Percentiles rank a stretch among this genome's conserved stretches.
Conservation (phyloP, 2,797 vertebrate genomes). For the Apodemus agrarius region DNA sequence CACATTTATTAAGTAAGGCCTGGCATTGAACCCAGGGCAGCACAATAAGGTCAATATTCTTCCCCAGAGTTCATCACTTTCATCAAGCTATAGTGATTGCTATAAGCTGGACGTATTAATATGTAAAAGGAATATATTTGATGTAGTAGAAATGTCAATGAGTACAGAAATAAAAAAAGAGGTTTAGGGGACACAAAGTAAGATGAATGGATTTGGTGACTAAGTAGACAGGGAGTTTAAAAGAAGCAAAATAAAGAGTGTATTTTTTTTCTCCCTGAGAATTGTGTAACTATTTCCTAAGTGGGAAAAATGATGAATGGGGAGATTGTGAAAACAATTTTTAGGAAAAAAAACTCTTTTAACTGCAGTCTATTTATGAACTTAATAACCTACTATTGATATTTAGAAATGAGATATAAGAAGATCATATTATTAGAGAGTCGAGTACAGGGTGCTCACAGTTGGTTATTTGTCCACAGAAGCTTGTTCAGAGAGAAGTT, state of each 20-base stretch:
- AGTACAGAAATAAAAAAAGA: background rate
- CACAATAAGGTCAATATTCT: background rate
- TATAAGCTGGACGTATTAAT: background rate
- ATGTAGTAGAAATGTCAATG: background rate
- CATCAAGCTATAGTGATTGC: background rate
- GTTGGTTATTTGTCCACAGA: background rate
- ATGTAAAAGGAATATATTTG: background rate
- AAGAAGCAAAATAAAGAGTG: background rate
- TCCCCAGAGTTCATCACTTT: too few relatives aligned
- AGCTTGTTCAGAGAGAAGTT: background rate
- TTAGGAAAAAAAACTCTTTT: background rate
- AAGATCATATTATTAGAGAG: background rate
- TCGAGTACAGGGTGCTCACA: too few relatives aligned
- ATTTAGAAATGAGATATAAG: background rate
- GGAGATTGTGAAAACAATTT: background rate
- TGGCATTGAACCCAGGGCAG: background rate
- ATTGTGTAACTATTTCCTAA: background rate
- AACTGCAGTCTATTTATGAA: background rate
- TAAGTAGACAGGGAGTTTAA: background rate
- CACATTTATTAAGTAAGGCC: background rate
- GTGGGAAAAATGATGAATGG: background rate
- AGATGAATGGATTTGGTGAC: background rate
- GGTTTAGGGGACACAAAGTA: background rate
- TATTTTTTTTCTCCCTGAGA: background rate
- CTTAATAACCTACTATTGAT: background rate